phyloP scores from a whole-genome alignment of 2,888 invertebrate genomes.

The Aplocera efformata region DNA sequence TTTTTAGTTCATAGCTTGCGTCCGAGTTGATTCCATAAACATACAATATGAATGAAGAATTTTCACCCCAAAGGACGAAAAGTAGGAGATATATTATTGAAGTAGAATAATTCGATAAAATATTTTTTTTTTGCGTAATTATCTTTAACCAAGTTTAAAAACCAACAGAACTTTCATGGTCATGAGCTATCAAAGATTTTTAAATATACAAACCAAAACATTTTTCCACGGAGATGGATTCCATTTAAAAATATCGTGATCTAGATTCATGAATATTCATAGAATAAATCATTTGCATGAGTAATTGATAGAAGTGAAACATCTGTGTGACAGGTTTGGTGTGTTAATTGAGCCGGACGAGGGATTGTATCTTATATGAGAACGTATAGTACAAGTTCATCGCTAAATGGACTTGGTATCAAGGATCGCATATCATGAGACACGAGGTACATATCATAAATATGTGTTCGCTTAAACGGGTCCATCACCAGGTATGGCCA shows the following conservation, averaged over 20 bases:
- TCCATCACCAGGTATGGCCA: too few species aligned
- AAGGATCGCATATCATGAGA: conserved; percentile 29
- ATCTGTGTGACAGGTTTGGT: conserved; percentile 55
- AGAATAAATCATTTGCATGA: conserved; percentile 59
- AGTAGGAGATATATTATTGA: too few species aligned
- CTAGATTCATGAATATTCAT: conserved; percentile 61
- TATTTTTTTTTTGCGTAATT: too few species aligned
- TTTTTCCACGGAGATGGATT: conserved; percentile 17
- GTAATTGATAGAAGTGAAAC: conserved; percentile 66
- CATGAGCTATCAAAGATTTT: conserved; percentile 6
- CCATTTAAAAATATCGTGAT: conserved; percentile 38
- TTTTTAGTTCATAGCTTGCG: too few species aligned
- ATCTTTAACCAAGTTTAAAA: not conserved
- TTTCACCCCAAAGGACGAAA: too few species aligned
- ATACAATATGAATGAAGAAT: too few species aligned
- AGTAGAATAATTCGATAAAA: too few species aligned
- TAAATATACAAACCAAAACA: conserved; percentile 13
- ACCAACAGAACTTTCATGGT: conserved; percentile 3
- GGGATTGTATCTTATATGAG: conserved; percentile 40
- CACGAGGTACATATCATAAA: not conserved
- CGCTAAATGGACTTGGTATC: conserved; percentile 36
- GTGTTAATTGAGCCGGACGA: conserved; percentile 56
- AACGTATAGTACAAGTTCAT: conserved; percentile 27
- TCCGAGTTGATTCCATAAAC: too few species aligned
- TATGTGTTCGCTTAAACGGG: not conserved